Percentiles rank a stretch among this genome's conserved stretches.
Evolutionary conservation across 1,140 invertebrate genomes (phyloP).

Genomic region (Andricus grossulariae): DNA sequence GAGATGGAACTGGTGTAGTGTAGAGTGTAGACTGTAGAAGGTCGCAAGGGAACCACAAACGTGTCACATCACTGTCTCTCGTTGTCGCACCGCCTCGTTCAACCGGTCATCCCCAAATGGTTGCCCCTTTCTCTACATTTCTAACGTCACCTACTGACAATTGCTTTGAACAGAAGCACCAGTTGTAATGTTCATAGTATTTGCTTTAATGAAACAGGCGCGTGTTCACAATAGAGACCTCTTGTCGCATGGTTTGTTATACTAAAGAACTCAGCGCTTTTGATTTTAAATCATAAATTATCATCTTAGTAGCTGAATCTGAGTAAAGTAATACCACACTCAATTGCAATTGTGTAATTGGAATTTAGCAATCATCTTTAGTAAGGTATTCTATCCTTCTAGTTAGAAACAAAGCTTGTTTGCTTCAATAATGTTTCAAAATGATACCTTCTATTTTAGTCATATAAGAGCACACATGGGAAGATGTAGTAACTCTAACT

Average conservation of each 20-base stretch:
- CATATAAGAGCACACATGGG: too few species aligned
- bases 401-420: too few species aligned
- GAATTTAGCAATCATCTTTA: too few species aligned
- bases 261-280: neutral
- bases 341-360: too few species aligned
- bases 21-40: constrained; percentile 35
- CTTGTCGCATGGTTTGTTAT: neutral
- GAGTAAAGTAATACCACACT: too few species aligned
- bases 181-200: constrained; percentile 4
- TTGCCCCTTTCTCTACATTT: constrained; percentile 28
- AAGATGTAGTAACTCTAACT: too few species aligned
- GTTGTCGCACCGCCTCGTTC: constrained; percentile 45
- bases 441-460: too few species aligned
- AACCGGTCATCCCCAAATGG: constrained; percentile 52
- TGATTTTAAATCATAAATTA: too few species aligned
- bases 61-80: constrained; percentile 59
- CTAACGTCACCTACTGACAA: constrained; percentile 24
- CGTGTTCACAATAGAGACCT: neutral
- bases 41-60: constrained; percentile 66
- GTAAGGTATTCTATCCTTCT: too few species aligned
- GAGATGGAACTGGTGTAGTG: constrained; percentile 25
- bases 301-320: too few species aligned
- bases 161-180: constrained; percentile 25
- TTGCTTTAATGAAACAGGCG: neutral
- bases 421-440: too few species aligned